Conservation (phyloP, 1,140 invertebrate species). For the Drosophila leontia region DNA sequence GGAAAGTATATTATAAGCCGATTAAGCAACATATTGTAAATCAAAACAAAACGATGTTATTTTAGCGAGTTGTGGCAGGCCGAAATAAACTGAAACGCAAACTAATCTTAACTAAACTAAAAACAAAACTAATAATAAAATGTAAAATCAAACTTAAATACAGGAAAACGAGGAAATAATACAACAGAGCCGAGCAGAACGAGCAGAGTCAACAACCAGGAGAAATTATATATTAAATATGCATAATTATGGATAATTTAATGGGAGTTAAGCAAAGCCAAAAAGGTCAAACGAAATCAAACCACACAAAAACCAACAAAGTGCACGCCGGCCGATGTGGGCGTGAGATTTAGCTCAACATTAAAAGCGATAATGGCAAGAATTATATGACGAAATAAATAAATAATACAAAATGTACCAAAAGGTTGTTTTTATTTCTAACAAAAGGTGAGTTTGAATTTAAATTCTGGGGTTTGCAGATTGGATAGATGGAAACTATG, state of each 20-base stretch:
- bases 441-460: too few species aligned
- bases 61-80: conserved; percentile 38
- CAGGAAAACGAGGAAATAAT: conserved; percentile 60
- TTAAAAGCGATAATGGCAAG: conserved; percentile 72
- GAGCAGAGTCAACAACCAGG: conserved; percentile 24
- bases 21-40: conserved; percentile 58
- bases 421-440: conserved; percentile 7
- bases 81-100: conserved; percentile 33
- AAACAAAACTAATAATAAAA: conserved; percentile 64
- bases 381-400: conserved; percentile 80
- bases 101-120: conserved; percentile 40
- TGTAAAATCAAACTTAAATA: conserved; percentile 81
- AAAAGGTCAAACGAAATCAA: conserved; percentile 67
- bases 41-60: conserved; percentile 53
- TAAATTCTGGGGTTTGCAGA: not conserved
- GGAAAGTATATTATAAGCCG: conserved; percentile 12
- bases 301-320: conserved; percentile 66
- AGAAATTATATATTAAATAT: conserved; percentile 63
- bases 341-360: conserved; percentile 78
- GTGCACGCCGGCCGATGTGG: conserved; percentile 53
- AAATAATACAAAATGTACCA: conserved; percentile 57
- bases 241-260: conserved; percentile 71
- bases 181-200: conserved; percentile 31
- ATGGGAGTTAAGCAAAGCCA: conserved; percentile 65
- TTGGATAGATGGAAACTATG: not conserved